Evolutionary conservation across 2,888 invertebrate species (phyloP).

Genomic region (Nemurella pictetii): DNA sequence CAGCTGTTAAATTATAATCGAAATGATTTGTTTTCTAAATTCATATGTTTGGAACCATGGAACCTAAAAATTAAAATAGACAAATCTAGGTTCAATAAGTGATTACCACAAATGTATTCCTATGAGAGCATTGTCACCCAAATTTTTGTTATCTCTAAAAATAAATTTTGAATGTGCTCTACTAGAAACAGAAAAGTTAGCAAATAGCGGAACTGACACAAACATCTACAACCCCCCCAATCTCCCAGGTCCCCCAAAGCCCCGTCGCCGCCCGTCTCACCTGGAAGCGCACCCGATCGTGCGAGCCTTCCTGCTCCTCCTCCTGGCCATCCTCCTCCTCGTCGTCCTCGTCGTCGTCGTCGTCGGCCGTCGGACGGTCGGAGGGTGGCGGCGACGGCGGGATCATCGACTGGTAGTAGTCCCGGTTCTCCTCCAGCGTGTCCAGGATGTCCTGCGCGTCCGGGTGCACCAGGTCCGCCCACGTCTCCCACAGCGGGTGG

Average conservation of each 20-base stretch:
- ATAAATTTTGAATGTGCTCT: slow-evolving; percentile 16
- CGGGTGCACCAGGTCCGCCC: slow-evolving; percentile 98
- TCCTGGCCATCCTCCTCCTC: slow-evolving; percentile 40
- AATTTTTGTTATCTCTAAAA: slow-evolving; percentile 3
- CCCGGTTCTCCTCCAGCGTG: slow-evolving; percentile 96
- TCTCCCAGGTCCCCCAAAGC: no score
- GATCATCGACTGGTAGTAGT: slow-evolving; percentile 95
- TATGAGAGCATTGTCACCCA: no score
- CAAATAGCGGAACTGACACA: no score
- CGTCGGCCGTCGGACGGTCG: slow-evolving; percentile 55
- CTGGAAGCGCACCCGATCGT: slow-evolving; percentile 61
- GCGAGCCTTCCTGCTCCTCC: slow-evolving; percentile 31
- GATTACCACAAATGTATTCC: no score
- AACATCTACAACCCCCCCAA: no score
- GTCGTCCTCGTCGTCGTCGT: slow-evolving; percentile 58
- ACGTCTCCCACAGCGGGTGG: slow-evolving; percentile 99
- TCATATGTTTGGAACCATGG: no score
- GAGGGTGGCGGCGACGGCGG: slow-evolving; percentile 83
- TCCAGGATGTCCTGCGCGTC: slow-evolving; percentile 98
- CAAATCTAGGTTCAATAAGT: no score
- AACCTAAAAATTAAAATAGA: no score
- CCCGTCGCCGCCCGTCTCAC: no score
- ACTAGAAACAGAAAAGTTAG: no score
- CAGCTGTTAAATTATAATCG: no score
- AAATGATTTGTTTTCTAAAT: no score